Percentiles rank a stretch among this genome's conserved stretches.
phyloP scores from a whole-genome alignment of 2,888 invertebrate genomes.

The Coronaproctus castanopsis region DNA sequence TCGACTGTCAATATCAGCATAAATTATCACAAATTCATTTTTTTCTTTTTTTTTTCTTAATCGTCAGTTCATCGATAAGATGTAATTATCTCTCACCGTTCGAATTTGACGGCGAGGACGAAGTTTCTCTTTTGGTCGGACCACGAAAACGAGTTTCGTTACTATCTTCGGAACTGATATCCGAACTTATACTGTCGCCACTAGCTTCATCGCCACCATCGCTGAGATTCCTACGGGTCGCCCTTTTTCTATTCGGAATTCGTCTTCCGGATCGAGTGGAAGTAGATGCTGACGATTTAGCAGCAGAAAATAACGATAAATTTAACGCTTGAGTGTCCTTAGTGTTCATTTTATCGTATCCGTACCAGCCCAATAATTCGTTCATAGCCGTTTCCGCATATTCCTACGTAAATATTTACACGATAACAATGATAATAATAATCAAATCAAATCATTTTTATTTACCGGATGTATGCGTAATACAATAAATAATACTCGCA shows the following conservation, averaged over 20 bases:
- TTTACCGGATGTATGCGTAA: too few relatives aligned
- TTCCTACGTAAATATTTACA: conserved; percentile 52
- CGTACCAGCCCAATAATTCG: conserved; percentile 78
- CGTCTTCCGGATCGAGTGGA: not conserved
- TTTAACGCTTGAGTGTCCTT: conserved; percentile 26
- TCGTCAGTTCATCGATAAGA: too few relatives aligned
- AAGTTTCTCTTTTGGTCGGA: not conserved
- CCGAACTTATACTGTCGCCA: not conserved
- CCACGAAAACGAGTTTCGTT: not conserved
- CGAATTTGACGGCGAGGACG: not conserved
- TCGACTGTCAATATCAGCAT: too few relatives aligned
- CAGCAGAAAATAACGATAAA: conserved; percentile 27
- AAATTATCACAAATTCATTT: too few relatives aligned
- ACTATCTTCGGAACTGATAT: not conserved
- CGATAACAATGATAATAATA: too few relatives aligned
- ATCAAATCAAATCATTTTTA: not conserved
- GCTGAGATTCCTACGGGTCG: not conserved
- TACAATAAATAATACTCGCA: too few relatives aligned
- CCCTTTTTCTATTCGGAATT: not conserved
- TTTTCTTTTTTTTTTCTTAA: too few relatives aligned
- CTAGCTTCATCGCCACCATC: not conserved
- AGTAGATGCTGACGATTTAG: not conserved
- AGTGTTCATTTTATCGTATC: conserved; percentile 45
- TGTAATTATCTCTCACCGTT: too few relatives aligned
- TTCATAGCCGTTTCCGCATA: conserved; percentile 85